These are phyloP conservation scores for Drosophila sucinea DNA, from an alignment of 1,140 invertebrate genomes.

Conservation along the genomic window DNA sequence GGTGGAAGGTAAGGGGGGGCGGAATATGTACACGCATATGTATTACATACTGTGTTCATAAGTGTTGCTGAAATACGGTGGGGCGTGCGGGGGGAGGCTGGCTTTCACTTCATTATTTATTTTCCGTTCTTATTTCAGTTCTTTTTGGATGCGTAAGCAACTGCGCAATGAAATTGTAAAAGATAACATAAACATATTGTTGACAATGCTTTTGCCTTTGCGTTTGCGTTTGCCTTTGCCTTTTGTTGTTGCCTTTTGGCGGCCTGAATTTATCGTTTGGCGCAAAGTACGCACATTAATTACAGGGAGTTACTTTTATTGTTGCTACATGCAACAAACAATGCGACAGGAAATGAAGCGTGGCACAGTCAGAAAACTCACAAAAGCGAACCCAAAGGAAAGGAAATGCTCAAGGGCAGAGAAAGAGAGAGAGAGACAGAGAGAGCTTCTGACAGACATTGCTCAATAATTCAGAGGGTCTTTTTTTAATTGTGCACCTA, in stretches of 20 bases:
- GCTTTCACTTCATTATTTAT: constrained; percentile 76
- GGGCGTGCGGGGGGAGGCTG: not conserved
- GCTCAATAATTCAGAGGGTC: constrained; percentile 68
- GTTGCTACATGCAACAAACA: constrained; percentile 74
- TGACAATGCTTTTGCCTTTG: constrained; percentile 46
- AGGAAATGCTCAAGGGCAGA: constrained; percentile 53
- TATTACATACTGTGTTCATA: constrained; percentile 5
- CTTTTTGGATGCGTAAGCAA: constrained; percentile 22
- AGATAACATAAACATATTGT: constrained; percentile 79
- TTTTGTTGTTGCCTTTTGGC: constrained; percentile 34
- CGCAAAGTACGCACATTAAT: constrained; percentile 81
- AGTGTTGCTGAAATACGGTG: not conserved
- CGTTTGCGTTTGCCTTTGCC: constrained; percentile 16
- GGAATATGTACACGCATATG: not conserved
- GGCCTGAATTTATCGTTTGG: constrained; percentile 70
- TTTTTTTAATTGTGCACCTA: constrained; percentile 70
- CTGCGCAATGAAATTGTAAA: constrained; percentile 72
- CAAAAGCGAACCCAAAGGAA: constrained; percentile 39
- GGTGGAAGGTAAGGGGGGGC: too few species aligned
- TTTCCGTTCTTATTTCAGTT: constrained; percentile 10
- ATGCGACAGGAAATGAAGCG: constrained; percentile 77
- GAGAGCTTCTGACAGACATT: constrained; percentile 45
- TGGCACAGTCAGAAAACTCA: constrained; percentile 34
- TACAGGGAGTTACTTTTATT: constrained; percentile 79
- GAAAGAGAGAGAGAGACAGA: constrained; percentile 9